phyloP scores from a whole-genome alignment of 2,113 vertebrate species.

The Psilopogon haemacephalus region DNA sequence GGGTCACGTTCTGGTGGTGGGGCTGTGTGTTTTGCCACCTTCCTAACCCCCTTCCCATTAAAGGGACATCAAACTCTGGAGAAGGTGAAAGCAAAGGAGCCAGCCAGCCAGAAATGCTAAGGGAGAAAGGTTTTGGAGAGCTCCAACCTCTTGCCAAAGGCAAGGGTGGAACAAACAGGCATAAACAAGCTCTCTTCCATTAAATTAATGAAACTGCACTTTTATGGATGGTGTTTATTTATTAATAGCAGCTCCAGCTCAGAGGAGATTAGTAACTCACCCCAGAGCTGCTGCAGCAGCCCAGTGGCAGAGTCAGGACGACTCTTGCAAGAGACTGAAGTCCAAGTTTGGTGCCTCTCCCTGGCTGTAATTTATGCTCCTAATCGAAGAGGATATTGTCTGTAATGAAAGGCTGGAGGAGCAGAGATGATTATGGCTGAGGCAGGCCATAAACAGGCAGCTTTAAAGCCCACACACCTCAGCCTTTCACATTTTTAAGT shows the following conservation, averaged over 20 bases:
- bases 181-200: constrained; percentile 47
- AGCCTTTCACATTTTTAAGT: constrained; percentile 48
- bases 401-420: neutral
- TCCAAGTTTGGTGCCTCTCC: neutral
- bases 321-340: neutral
- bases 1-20: fast-evolving
- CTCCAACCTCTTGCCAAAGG: neutral
- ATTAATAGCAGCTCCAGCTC: neutral
- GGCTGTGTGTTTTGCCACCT: neutral
- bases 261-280: neutral
- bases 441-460: constrained; percentile 41
- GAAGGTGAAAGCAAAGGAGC: neutral
- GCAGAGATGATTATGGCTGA: constrained; percentile 11
- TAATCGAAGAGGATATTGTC: constrained; percentile 2
- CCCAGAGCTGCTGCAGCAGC: neutral
- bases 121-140: neutral
- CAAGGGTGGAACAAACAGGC: constrained; percentile 3
- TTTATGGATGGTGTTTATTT: constrained; percentile 46
- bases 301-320: neutral
- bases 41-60: neutral
- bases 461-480: constrained; percentile 17
- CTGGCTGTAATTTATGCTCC: constrained; percentile 22
- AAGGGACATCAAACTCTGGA: neutral
- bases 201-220: constrained; percentile 47
- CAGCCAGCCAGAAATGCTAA: neutral